phyloP scores from a whole-genome alignment of 1,140 invertebrate genomes.

The Sweltsa coloradensis region DNA sequence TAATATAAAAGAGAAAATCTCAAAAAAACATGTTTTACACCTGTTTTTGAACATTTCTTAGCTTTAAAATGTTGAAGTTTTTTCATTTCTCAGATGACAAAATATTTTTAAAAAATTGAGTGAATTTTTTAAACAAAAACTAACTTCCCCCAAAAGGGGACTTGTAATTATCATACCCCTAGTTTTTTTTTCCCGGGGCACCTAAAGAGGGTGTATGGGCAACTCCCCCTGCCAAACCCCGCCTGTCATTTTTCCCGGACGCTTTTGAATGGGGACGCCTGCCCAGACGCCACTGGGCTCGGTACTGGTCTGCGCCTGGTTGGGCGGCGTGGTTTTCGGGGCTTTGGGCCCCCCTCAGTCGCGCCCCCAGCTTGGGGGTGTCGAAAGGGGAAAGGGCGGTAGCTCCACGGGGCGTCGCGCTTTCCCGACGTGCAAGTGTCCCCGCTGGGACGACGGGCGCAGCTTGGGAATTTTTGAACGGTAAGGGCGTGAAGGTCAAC shows the following conservation, averaged over 20 bases:
- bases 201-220: too few relatives aligned
- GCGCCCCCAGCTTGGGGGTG: conserved; percentile 71
- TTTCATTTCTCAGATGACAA: too few relatives aligned
- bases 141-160: too few relatives aligned
- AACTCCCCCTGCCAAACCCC: too few relatives aligned
- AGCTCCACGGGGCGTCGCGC: conserved; percentile 61
- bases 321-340: conserved; percentile 30
- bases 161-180: too few relatives aligned
- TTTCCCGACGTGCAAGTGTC: conserved; percentile 52
- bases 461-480: conserved; percentile 87
- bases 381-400: conserved; percentile 71
- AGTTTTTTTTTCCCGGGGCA: too few relatives aligned
- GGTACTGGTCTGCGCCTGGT: conserved; percentile 27
- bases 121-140: too few relatives aligned
- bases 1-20: too few relatives aligned
- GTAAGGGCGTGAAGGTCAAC: conserved; percentile 58
- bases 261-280: conserved; percentile 65
- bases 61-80: too few relatives aligned
- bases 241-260: conserved; percentile 58
- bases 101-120: too few relatives aligned
- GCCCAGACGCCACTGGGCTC: conserved; percentile 51
- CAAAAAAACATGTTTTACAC: too few relatives aligned
- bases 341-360: conserved; percentile 37
- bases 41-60: too few relatives aligned
- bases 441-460: conserved; percentile 44